A percentile compares a stretch with the other conserved stretches of the same genome.
phyloP scores from a whole-genome alignment of 1,140 invertebrate genomes.

The Ips nitidus region DNA sequence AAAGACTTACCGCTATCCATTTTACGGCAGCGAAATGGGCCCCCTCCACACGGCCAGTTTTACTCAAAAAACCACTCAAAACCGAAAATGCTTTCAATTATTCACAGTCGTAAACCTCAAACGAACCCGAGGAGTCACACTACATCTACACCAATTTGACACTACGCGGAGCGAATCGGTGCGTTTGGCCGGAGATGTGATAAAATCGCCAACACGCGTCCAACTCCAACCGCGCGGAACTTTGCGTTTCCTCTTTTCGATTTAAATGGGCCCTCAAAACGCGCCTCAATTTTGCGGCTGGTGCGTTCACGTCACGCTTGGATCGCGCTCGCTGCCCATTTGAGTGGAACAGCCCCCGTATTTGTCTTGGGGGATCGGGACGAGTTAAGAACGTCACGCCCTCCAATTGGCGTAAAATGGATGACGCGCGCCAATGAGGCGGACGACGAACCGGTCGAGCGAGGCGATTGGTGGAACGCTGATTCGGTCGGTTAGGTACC shows the following conservation, averaged over 20 bases:
- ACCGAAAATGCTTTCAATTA: no score
- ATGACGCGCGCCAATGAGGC: slow-evolving; percentile 32
- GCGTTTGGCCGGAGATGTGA: slow-evolving; percentile 21
- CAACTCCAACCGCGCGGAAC: slow-evolving; percentile 24
- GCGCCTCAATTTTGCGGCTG: slow-evolving; percentile 26
- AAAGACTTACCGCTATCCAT: no score
- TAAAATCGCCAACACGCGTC: slow-evolving; percentile 26
- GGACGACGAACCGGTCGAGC: slow-evolving; percentile 3
- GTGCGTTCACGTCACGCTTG: slow-evolving; percentile 26
- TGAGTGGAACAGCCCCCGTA: slow-evolving; percentile 37
- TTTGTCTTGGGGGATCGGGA: not conserved
- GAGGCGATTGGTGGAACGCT: slow-evolving; percentile 12
- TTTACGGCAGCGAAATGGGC: no score
- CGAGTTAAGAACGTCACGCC: slow-evolving; percentile 4
- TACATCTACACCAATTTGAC: slow-evolving; percentile 23
- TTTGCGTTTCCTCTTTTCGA: not conserved
- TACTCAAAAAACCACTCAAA: no score
- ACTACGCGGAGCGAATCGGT: slow-evolving; percentile 31
- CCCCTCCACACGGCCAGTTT: no score
- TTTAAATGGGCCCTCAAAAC: slow-evolving; percentile 20
- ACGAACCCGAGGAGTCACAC: no score
- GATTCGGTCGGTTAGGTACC: not conserved
- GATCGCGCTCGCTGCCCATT: slow-evolving; percentile 42
- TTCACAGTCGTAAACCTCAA: no score
- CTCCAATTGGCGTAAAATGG: slow-evolving; percentile 38